A percentile compares a stretch with the other conserved stretches of the same genome.
These are phyloP conservation scores for Sesia bembeciformis DNA, from an alignment of 2,888 invertebrate species.

Conservation along the genomic window DNA sequence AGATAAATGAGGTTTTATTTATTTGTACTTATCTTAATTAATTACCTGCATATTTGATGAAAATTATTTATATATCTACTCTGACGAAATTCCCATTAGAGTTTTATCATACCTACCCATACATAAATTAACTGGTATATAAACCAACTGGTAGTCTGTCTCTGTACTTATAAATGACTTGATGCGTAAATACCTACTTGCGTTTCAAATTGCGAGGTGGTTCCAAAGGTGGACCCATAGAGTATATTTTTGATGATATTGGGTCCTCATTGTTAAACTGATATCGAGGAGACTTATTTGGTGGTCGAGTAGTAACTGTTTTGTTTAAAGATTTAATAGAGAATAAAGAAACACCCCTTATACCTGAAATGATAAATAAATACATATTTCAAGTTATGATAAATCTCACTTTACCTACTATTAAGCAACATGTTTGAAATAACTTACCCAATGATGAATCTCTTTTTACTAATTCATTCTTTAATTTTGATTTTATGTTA, in stretches of 20 bases:
- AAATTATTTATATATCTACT: too few species aligned
- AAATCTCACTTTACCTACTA: background rate
- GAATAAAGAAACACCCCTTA: constrained; percentile 33
- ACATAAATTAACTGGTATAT: too few species aligned
- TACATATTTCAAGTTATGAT: background rate
- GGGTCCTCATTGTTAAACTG: constrained; percentile 34
- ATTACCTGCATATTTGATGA: too few species aligned
- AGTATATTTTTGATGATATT: constrained; percentile 18
- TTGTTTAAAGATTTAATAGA: constrained; percentile 13
- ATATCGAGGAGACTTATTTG: constrained; percentile 41
- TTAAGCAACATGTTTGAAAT: background rate
- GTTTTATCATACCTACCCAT: too few species aligned
- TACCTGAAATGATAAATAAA: constrained; percentile 19
- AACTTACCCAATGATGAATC: constrained; percentile 38
- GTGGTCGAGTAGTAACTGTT: constrained; percentile 3
- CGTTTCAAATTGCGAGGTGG: constrained; percentile 42
- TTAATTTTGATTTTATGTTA: constrained; percentile 24
- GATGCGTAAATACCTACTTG: constrained; percentile 25
- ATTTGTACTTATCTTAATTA: too few species aligned
- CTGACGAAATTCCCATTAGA: too few species aligned
- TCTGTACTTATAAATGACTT: too few species aligned
- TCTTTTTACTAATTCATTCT: constrained; percentile 44
- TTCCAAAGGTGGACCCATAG: constrained; percentile 56
- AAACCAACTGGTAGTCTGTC: too few species aligned
- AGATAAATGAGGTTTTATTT: too few species aligned